Percentiles rank a stretch among this genome's conserved stretches.
Conservation (phyloP, 2,113 vertebrate genomes). For the Centrocercus urophasianus region DNA sequence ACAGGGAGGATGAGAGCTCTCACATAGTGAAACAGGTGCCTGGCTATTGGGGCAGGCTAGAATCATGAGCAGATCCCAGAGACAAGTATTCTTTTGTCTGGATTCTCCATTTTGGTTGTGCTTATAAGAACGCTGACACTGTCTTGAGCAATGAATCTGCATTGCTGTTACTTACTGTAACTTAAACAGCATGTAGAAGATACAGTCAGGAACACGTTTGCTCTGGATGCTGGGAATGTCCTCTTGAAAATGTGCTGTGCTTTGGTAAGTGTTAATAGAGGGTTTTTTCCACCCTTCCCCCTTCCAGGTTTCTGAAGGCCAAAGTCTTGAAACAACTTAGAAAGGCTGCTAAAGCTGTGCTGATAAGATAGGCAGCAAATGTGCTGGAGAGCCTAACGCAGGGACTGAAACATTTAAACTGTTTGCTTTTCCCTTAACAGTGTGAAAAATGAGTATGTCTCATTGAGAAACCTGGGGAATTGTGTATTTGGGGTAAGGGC, state of each 20-base stretch:
- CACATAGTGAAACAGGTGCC: neutral
- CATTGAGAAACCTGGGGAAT: neutral
- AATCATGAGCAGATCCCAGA: neutral
- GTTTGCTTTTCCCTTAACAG: conserved; percentile 48
- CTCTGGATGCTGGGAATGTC: conserved; percentile 48
- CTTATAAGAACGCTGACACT: neutral
- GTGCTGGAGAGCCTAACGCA: conserved; percentile 6
- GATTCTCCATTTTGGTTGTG: neutral
- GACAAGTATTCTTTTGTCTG: conserved; percentile 22
- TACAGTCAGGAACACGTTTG: conserved; percentile 32
- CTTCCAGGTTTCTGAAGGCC: conserved; percentile 46
- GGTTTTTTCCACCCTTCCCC: neutral
- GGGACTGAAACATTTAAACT: conserved; percentile 43
- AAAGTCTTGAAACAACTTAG: conserved; percentile 43
- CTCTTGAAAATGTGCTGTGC: conserved; percentile 22
- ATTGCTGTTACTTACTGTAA: neutral
- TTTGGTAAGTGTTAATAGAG: conserved; percentile 9
- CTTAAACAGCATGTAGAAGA: neutral
- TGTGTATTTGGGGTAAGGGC: neutral
- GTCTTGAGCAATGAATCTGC: neutral
- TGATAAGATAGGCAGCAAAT: conserved; percentile 46
- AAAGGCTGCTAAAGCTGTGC: conserved; percentile 35
- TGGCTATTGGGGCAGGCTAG: neutral
- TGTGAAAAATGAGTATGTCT: conserved; percentile 45
- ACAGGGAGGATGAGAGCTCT: neutral